Conservation (phyloP, 2,113 vertebrate species). For the Orcinus orca region DNA sequence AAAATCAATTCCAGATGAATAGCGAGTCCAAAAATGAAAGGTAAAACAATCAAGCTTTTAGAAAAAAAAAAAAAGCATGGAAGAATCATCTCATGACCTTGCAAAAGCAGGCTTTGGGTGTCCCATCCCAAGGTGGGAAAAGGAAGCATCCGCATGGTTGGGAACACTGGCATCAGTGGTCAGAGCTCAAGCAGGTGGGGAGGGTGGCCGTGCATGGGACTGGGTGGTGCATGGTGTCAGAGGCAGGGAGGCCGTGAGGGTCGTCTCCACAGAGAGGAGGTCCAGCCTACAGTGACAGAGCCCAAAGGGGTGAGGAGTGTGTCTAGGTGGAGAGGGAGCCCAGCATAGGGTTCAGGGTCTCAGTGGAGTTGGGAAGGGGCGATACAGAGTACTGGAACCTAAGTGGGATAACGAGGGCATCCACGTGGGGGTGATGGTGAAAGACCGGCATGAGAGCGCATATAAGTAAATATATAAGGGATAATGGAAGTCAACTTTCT, state of each 20-base stretch:
- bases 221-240: background rate
- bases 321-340: background rate
- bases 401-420: background rate
- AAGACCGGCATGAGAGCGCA: background rate
- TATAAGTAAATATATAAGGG: background rate
- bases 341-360: background rate
- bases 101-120: background rate
- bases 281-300: background rate
- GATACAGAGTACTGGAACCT: background rate
- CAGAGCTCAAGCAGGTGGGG: background rate
- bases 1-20: background rate
- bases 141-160: background rate
- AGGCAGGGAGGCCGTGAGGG: too few species aligned
- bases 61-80: too few species aligned
- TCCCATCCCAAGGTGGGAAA: background rate
- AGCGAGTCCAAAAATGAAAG: too few species aligned
- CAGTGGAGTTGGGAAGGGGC: background rate
- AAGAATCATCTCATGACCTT: background rate
- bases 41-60: too few species aligned
- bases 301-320: too few species aligned
- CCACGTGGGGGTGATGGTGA: background rate
- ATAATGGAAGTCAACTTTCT: background rate
- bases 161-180: too few species aligned
- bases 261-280: background rate
- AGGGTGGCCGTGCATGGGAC: too few species aligned